Percentiles rank a stretch among this genome's conserved stretches.
Evolutionary conservation across 2,113 vertebrate genomes (phyloP).

Genomic region (Tamias sibiricus): DNA sequence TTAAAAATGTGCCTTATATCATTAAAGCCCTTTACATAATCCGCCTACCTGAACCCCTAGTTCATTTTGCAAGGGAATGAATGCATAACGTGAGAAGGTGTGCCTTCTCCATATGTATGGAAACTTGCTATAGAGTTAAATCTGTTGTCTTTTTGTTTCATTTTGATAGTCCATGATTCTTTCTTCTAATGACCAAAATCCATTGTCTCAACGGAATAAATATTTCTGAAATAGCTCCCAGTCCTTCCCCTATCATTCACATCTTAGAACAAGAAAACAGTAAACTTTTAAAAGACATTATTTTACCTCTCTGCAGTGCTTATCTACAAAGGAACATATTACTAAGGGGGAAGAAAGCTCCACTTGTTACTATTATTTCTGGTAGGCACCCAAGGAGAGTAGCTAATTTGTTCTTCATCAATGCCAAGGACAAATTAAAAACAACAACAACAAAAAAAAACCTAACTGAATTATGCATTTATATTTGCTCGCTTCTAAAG

Average conservation of each 20-base stretch:
- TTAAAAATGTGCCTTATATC: conserved; percentile 58
- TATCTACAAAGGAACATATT: conserved; percentile 94
- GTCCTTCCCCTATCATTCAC: conserved; percentile 85
- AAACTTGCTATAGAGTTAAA: conserved; percentile 30
- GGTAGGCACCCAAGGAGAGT: conserved; percentile 90
- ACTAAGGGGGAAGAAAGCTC: conserved; percentile 80
- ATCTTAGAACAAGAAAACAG: conserved; percentile 88
- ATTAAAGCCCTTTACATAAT: background rate
- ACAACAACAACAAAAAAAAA: conserved; percentile 35
- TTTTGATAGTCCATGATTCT: conserved; percentile 83
- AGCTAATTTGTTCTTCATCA: conserved; percentile 91
- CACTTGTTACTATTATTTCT: conserved; percentile 89
- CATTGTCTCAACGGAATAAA: conserved; percentile 86
- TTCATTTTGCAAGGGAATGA: conserved; percentile 27
- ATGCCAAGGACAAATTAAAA: conserved; percentile 90
- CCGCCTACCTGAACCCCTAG: background rate
- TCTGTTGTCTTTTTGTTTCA: conserved; percentile 80
- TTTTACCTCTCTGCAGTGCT: conserved; percentile 90
- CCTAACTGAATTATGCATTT: conserved; percentile 86
- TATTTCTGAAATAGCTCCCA: conserved; percentile 88
- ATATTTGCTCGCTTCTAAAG: conserved; percentile 82
- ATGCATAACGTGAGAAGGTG: conserved; percentile 60
- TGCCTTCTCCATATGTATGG: conserved; percentile 44
- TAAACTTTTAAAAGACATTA: conserved; percentile 90
- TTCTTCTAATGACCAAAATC: conserved; percentile 87